Percentiles rank a stretch among this genome's conserved stretches.
These are phyloP conservation scores for Tenodera sinensis DNA, from an alignment of 2,888 invertebrate genomes.

Conservation along the genomic window DNA sequence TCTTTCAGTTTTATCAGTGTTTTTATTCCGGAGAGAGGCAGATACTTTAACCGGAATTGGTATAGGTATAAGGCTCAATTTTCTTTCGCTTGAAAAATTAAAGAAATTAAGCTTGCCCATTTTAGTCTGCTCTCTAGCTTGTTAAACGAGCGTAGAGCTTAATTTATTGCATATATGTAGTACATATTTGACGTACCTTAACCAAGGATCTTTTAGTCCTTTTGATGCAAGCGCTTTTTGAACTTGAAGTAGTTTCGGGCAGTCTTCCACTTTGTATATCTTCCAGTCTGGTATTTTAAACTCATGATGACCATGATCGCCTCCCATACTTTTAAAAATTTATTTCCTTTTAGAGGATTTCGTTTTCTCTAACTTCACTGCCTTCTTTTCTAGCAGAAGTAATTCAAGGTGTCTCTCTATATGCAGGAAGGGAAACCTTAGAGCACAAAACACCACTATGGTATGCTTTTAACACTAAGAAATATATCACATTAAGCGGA, in stretches of 20 bases:
- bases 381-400: too few species aligned
- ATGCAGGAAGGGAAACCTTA: not conserved
- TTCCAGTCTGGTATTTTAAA: slow-evolving; percentile 67
- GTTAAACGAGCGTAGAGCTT: too few species aligned
- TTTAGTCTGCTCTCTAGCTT: too few species aligned
- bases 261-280: slow-evolving; percentile 68
- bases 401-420: not conserved
- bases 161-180: not conserved
- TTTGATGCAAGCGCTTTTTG: slow-evolving; percentile 62
- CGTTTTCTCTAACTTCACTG: too few species aligned
- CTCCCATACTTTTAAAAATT: slow-evolving; percentile 46
- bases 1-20: too few species aligned
- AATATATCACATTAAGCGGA: too few species aligned
- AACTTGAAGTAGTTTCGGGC: slow-evolving; percentile 60
- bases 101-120: too few species aligned
- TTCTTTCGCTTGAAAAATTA: too few species aligned
- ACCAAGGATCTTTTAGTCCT: slow-evolving; percentile 83
- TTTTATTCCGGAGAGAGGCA: too few species aligned
- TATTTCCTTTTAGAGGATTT: too few species aligned
- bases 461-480: not conserved
- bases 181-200: slow-evolving; percentile 58
- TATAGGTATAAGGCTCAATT: too few species aligned
- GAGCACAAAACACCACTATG: not conserved
- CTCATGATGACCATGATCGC: slow-evolving; percentile 49
- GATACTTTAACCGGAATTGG: too few species aligned